Base-by-base conservation (phyloP, 2,113 vertebrate genomes). In the Psephotus haematonotus region DNA sequence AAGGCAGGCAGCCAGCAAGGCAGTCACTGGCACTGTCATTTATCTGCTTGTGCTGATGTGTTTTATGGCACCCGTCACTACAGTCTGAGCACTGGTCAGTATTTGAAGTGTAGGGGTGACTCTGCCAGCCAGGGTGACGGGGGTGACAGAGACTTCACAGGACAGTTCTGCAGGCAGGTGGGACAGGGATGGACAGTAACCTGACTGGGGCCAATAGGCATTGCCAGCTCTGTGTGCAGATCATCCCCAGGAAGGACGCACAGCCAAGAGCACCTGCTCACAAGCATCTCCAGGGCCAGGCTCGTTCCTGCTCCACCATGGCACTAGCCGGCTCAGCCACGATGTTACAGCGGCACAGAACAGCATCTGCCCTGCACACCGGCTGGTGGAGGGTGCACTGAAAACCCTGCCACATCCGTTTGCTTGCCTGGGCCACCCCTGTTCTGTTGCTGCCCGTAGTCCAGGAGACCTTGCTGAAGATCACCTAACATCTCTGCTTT, bases 301-400 rank as follows among this genome's bases (percentile, higher is more conserved):
- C 60, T 77, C 9, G 0, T 20, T 72, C 53, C 28, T 33, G 18
- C 28, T 60, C 59, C 69, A 43, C 22, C 6, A 4, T 4, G 8
- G 49, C 15, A 17, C n/a, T 6, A 1, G 23, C 39, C 2, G 1
- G 31, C 46, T 67, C 67, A 53, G n/a, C 39, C 52, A 41, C 2
- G 5, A 11, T 17, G 46, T n/a, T 0, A 0, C 6, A 12, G 39
- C 6, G 7, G 7, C 64, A 17, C 0, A 0, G n/a, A 19, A 47
- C 69, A 87, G 43, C 50, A 19, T 1, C 41, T 0, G 1, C 60
- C 33, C 65, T n/a, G 28, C 50, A 63, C 24, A 11, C 44, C 4
- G 1, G 31, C 52, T 55, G 28, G 64, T 18, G n/a, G 20, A 50
- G 25, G 22, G 5, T 35, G 27, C 11, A 6, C 6, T 53, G 17